A percentile compares a stretch with the other conserved stretches of the same genome.
Evolutionary conservation across 2,888 invertebrate species (phyloP).

Genomic region (Papilio gigon): DNA sequence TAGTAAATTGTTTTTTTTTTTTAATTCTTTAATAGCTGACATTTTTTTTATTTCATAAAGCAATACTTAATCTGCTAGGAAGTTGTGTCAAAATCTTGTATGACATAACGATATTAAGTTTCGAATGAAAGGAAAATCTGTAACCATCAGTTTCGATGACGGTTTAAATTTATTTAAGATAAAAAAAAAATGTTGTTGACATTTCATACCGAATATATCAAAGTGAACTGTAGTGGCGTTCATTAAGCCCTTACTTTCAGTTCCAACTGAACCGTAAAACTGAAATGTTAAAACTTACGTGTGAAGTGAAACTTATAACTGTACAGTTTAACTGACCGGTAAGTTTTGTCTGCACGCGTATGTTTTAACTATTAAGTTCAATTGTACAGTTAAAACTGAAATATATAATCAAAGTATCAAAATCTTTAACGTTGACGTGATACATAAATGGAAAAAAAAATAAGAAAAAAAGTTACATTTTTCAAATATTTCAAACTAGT

Average conservation of each 20-base stretch:
- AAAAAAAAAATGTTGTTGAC: not conserved
- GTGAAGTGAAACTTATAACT: too few relatives aligned
- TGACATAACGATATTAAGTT: constrained; percentile 29
- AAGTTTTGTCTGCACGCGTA: too few relatives aligned
- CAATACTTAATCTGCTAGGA: not conserved
- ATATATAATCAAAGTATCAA: constrained; percentile 28
- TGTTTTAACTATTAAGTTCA: too few relatives aligned
- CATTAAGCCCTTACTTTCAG: too few relatives aligned
- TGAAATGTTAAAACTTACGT: too few relatives aligned
- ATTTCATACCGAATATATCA: constrained; percentile 35
- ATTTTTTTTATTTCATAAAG: constrained; percentile 12
- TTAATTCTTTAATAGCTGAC: constrained; percentile 51
- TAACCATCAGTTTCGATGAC: constrained; percentile 10
- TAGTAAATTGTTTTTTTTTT: constrained; percentile 52
- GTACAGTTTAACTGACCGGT: too few relatives aligned
- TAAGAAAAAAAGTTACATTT: too few relatives aligned
- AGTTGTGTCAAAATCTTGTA: constrained; percentile 6
- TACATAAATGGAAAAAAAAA: too few relatives aligned
- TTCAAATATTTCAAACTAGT: not conserved
- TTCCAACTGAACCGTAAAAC: too few relatives aligned
- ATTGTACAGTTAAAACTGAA: too few relatives aligned
- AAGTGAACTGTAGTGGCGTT: constrained; percentile 31
- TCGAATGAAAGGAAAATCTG: constrained; percentile 20
- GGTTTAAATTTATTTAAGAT: not conserved
- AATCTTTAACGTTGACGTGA: not conserved